Conservation (phyloP, 2,888 invertebrate genomes). For the Lepidonotus clava region DNA sequence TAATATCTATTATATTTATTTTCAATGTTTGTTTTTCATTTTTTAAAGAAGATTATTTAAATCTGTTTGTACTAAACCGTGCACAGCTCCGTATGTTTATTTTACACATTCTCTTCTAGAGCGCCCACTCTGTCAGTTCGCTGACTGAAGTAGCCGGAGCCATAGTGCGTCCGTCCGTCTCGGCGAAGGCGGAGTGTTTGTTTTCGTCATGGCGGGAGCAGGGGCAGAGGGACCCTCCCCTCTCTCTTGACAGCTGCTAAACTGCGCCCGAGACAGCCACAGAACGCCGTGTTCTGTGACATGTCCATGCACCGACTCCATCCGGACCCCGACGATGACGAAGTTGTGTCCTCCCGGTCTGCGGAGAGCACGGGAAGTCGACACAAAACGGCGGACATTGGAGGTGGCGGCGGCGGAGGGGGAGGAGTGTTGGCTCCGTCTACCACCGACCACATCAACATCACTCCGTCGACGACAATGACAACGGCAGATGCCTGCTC, state of each 20-base stretch:
- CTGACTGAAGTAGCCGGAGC: too few species aligned
- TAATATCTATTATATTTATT: too few species aligned
- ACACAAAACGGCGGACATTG: slow-evolving; percentile 27
- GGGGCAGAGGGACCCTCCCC: slow-evolving; percentile 4
- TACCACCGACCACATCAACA: too few species aligned
- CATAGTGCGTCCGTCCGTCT: too few species aligned
- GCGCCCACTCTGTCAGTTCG: too few species aligned
- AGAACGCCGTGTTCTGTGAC: slow-evolving; percentile 18
- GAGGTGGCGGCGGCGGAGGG: too few species aligned
- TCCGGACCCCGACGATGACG: slow-evolving; percentile 43
- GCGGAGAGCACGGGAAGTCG: slow-evolving; percentile 31
- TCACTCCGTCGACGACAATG: slow-evolving; percentile 51
- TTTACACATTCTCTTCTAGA: too few species aligned
- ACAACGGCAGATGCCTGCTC: slow-evolving; percentile 45
- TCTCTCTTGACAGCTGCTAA: slow-evolving; percentile 53
- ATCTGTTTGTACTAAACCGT: background rate
- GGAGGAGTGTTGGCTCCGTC: too few species aligned
- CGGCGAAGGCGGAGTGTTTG: slow-evolving; percentile 2
- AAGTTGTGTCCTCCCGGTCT: slow-evolving; percentile 31
- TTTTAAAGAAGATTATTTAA: background rate
- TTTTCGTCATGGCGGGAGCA: slow-evolving; percentile 51
- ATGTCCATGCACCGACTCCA: slow-evolving; percentile 47
- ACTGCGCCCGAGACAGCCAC: background rate
- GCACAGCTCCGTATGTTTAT: background rate
- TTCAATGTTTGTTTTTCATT: too few species aligned